Evolutionary conservation across 2,113 vertebrate species (phyloP).

Genomic region (Pluvialis apricaria): DNA sequence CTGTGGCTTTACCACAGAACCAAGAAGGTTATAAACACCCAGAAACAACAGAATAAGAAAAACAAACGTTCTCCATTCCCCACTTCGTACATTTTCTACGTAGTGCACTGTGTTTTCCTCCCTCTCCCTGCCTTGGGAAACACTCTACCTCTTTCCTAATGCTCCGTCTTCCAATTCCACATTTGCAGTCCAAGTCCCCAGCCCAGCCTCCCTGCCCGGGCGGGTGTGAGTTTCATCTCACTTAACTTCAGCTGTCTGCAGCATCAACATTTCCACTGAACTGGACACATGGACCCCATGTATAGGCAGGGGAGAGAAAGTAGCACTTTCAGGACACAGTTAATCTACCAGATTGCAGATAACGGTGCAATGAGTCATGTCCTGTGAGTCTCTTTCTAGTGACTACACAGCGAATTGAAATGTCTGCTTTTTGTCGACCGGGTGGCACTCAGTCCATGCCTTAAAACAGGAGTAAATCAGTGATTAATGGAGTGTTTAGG

Average conservation of each 20-base stretch:
- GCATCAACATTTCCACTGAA: neutral
- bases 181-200: neutral
- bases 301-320: neutral
- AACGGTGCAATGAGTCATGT: neutral
- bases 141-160: neutral
- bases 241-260: neutral
- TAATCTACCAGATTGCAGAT: neutral
- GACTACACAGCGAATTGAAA: neutral
- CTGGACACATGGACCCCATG: neutral
- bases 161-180: neutral
- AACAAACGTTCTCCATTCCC: neutral
- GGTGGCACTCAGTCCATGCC: neutral
- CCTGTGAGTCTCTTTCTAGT: neutral
- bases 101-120: neutral
- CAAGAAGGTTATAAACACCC: neutral
- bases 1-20: neutral
- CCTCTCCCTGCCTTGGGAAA: neutral
- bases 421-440: neutral
- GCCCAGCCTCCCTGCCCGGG: neutral
- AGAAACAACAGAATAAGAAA: neutral
- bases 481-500: neutral
- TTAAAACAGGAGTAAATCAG: neutral
- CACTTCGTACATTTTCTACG: rapidly evolving
- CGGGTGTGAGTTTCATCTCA: neutral
- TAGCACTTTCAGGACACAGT: neutral